Evolutionary conservation across 2,888 invertebrate species (phyloP), one percentile per base, ranked within the genome.

Genomic region (Chromoteleia sp.): DNA sequence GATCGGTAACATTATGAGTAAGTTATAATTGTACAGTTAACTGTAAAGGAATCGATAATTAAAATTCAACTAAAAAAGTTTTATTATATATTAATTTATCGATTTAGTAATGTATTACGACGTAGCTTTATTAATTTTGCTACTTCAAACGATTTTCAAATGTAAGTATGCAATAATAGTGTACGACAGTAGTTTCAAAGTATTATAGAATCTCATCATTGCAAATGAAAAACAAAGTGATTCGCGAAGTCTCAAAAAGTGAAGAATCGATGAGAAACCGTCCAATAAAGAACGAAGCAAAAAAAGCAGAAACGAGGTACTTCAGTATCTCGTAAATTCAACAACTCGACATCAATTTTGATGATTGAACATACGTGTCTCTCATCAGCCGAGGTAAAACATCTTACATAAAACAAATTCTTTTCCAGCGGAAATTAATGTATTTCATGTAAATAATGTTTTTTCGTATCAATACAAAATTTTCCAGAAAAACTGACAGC

Each of bases 321-420:
- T 41, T 52, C 58, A 58, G 65, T 78, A 63, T 21, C 65, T 78
- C 77, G 77, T 71, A 65, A 78, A 78, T 65, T 56, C 48, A 70
- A 63, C 63, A 68, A 29, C 19, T 43, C 54, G 58, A 61, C 50
- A 68, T 76, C 68, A 61, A 61, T 63, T 77, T 77, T 39, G 61
- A 71, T 78, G 65, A 56, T 78, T 58, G 50, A 21, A 70, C 61
- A 39, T 63, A 21, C 63, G 41, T 54, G 65, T 63, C 45, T 39
- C 41, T 15, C 48, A 48, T 70, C 63, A 63, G 48, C 29, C 33
- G 5, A 10, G 21, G 39, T 61, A 75, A 59, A 76, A 74, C 65
- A 50, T 76, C 54, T 54, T n/a, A 14, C 73, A 67, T 41, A 78
- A 78, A 14, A 17, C 33, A 41, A 71, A 71, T 71, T 79, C n/a